phyloP scores from a whole-genome alignment of 2,797 vertebrate genomes.

The Ficedula albicollis region DNA sequence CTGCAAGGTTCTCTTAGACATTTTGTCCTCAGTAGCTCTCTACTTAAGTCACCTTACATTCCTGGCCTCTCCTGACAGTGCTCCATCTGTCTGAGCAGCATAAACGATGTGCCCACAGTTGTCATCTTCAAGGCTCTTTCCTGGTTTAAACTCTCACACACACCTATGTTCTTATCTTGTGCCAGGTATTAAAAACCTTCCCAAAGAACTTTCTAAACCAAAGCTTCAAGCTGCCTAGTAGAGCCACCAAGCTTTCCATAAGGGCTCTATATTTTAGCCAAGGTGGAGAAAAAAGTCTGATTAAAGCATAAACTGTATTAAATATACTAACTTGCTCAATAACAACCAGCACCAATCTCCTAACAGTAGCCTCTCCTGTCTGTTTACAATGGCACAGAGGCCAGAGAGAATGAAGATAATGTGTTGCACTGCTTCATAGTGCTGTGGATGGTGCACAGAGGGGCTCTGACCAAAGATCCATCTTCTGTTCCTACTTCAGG shows the following conservation, averaged over 20 bases:
- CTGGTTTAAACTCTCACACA: not conserved
- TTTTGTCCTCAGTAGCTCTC: not conserved
- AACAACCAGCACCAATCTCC: not conserved
- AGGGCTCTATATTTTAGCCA: not conserved
- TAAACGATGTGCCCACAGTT: rapidly evolving
- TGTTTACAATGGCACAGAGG: not conserved
- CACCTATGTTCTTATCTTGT: not conserved
- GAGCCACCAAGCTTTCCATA: not conserved
- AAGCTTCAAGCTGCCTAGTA: not conserved
- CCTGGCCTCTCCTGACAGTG: not conserved
- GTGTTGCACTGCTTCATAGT: not conserved
- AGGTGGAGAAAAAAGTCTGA: not conserved
- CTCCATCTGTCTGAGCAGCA: not conserved
- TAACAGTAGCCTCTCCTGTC: not conserved
- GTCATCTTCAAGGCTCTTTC: not conserved
- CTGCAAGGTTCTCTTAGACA: not conserved
- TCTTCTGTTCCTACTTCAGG: not conserved
- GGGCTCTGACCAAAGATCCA: not conserved
- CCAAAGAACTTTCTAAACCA: not conserved
- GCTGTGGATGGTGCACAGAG: not conserved
- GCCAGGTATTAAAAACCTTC: not conserved
- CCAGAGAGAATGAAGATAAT: not conserved
- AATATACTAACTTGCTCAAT: not conserved
- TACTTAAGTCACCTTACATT: not conserved
- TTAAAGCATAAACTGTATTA: not conserved